These are phyloP conservation scores for Enteromius paludinosus DNA, from an alignment of 2,797 vertebrate genomes.

Conservation along the genomic window DNA sequence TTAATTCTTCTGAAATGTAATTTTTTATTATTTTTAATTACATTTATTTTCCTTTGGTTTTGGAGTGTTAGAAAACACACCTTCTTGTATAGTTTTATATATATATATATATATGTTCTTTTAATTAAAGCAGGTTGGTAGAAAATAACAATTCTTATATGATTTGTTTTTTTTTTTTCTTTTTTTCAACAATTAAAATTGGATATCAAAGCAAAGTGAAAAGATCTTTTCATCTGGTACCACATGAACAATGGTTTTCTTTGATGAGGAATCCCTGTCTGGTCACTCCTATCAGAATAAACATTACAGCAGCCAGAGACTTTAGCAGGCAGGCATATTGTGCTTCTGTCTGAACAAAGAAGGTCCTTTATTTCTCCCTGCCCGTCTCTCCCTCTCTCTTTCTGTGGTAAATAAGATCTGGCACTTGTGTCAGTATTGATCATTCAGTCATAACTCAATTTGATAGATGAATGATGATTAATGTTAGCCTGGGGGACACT, in stretches of 20 bases:
- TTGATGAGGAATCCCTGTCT: slow-evolving; percentile 23
- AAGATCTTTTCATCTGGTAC: slow-evolving; percentile 27
- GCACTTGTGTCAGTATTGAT: slow-evolving; percentile 69
- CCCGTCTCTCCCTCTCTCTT: slow-evolving; percentile 17
- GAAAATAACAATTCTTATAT: background rate
- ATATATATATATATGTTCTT: background rate
- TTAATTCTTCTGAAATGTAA: background rate
- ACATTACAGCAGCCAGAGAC: slow-evolving; percentile 21
- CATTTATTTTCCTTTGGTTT: background rate
- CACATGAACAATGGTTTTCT: background rate
- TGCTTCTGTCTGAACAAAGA: slow-evolving; percentile 25
- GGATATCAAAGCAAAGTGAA: slow-evolving; percentile 17
- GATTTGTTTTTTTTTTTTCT: background rate
- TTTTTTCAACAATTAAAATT: background rate
- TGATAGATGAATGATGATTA: slow-evolving; percentile 69
- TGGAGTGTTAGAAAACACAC: background rate
- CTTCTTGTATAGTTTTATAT: background rate
- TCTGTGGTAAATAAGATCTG: slow-evolving; percentile 64
- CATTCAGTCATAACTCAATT: slow-evolving; percentile 63
- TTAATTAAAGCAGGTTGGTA: background rate
- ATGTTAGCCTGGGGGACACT: slow-evolving; percentile 60
- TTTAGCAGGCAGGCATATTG: slow-evolving; percentile 23
- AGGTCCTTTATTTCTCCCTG: background rate
- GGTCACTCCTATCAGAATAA: slow-evolving; percentile 43
- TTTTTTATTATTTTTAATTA: background rate